Conservation (phyloP, 2,888 invertebrate species). For the Exocentrus adspersus region DNA sequence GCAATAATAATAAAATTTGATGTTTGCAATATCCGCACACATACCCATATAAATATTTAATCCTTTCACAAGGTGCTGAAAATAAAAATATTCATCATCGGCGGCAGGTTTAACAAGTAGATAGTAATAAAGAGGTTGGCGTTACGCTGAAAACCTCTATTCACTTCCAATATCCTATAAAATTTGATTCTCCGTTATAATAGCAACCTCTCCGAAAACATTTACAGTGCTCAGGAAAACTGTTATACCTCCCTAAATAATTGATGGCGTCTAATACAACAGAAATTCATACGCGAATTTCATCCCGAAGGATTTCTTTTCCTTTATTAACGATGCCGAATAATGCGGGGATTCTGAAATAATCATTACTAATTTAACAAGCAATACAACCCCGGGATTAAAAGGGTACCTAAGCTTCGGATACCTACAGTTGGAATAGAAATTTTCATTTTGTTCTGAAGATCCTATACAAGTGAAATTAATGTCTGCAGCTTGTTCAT, state of each 20-base stretch:
- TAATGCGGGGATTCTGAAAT: background rate
- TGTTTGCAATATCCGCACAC: too few species aligned
- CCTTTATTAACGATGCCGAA: background rate
- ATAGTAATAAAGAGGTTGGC: background rate
- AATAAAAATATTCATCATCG: background rate
- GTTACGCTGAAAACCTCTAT: constrained; percentile 5
- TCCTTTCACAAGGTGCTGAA: background rate
- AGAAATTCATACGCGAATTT: constrained; percentile 8
- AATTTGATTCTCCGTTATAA: constrained; percentile 9
- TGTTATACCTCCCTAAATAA: constrained; percentile 6
- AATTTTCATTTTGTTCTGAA: too few species aligned
- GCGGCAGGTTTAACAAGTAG: background rate
- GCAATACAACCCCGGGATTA: too few species aligned
- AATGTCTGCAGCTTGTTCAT: too few species aligned
- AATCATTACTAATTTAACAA: constrained; percentile 1
- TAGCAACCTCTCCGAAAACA: constrained; percentile 3
- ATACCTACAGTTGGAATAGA: too few species aligned
- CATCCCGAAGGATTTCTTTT: background rate
- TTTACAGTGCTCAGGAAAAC: constrained; percentile 8
- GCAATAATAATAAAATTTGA: too few species aligned
- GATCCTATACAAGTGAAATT: too few species aligned
- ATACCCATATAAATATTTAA: too few species aligned
- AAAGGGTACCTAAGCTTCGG: too few species aligned
- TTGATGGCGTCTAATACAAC: constrained; percentile 1
- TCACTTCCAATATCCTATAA: constrained; percentile 13